A percentile compares a stretch with the other conserved stretches of the same genome.
These are phyloP conservation scores for Subacronicta megacephala DNA, from an alignment of 2,888 invertebrate species.

Conservation along the genomic window DNA sequence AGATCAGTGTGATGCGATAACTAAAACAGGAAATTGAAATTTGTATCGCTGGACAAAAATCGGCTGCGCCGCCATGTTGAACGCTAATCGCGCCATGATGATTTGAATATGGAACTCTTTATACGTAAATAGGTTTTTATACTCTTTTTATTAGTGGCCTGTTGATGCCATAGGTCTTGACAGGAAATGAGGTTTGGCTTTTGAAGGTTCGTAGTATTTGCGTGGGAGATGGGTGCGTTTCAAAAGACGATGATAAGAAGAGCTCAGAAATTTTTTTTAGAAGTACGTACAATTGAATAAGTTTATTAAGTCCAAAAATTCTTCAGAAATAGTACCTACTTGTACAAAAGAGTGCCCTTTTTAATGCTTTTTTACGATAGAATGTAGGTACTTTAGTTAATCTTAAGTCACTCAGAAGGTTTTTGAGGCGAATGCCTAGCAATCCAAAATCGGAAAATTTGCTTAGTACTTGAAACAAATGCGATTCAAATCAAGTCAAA, in stretches of 20 bases:
- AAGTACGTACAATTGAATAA: no score
- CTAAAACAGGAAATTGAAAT: constrained; percentile 87
- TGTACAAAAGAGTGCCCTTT: no score
- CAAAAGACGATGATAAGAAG: constrained; percentile 10
- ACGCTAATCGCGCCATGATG: constrained; percentile 83
- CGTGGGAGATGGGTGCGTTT: constrained; percentile 36
- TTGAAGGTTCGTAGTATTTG: constrained; percentile 45
- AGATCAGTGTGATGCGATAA: constrained; percentile 84
- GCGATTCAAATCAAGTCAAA: no score
- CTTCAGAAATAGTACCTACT: no score
- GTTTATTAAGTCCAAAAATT: no score
- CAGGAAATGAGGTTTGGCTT: constrained; percentile 72
- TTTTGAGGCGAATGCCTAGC: no score
- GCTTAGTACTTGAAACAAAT: no score
- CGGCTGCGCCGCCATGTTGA: constrained; percentile 79
- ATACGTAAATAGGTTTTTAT: constrained; percentile 73
- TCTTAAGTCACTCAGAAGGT: no score
- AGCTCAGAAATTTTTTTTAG: no score
- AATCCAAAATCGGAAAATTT: no score
- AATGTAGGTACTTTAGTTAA: no score
- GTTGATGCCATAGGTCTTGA: constrained; percentile 71
- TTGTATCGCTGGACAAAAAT: constrained; percentile 87
- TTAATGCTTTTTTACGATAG: no score
- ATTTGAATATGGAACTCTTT: constrained; percentile 86
- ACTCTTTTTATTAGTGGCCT: constrained; percentile 65